Conservation (phyloP, 2,113 vertebrate genomes). For the Atlantisia rogersi region DNA sequence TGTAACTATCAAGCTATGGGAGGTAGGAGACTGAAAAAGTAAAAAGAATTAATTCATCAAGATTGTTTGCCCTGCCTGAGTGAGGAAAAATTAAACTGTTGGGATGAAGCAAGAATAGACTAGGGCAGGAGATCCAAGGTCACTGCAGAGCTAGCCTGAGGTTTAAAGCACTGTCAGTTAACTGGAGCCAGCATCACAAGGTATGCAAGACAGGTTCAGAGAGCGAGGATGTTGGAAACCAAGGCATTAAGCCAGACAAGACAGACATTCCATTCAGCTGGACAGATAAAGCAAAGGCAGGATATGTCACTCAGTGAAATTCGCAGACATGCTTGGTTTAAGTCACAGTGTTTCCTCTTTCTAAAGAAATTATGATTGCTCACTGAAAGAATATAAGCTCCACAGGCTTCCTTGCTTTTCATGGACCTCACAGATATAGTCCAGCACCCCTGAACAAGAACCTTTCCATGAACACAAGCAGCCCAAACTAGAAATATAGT, state of each 20-base stretch:
- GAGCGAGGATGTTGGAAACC: not conserved
- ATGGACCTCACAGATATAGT: not conserved
- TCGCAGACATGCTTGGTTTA: not conserved
- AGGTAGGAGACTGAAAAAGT: not conserved
- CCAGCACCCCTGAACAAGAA: not conserved
- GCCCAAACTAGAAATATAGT: not conserved
- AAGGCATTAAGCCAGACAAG: not conserved
- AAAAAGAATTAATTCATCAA: not conserved
- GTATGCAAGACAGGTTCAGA: not conserved
- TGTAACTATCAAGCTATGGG: not conserved
- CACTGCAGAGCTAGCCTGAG: not conserved
- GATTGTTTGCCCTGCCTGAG: not conserved
- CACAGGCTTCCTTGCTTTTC: not conserved
- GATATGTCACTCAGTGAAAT: not conserved
- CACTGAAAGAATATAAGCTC: rapidly evolving
- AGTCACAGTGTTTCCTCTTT: not conserved
- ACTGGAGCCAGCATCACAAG: not conserved
- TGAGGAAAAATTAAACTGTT: not conserved
- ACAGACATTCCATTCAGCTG: not conserved
- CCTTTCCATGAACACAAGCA: not conserved
- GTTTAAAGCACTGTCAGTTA: not conserved
- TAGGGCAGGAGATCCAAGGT: not conserved
- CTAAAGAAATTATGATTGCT: not conserved
- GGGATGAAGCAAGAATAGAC: not conserved
- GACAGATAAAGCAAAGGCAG: not conserved